Base-by-base conservation (phyloP, 1,140 invertebrate genomes). In the Globodera rostochiensis region DNA sequence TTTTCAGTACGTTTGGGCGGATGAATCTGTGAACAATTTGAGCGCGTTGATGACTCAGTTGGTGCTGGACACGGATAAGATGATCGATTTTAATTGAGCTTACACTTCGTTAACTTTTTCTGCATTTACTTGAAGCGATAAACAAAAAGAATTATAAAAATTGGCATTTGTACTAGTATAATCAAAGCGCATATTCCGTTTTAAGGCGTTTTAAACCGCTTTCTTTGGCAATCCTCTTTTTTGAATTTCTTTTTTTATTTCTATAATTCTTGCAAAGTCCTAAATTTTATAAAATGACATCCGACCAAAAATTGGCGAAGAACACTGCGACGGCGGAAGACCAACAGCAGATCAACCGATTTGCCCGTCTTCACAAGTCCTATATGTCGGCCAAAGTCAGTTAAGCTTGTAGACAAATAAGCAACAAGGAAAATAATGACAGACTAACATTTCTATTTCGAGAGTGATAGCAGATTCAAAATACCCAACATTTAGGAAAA, bases 341-440 rank as follows among this genome's bases (percentile, higher is more conserved):
- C 78, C 82, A 83, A 67, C 74, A 78, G 46, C 73, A 84, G 73
- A 83, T 83, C 53, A 83, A 83, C 70, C 64, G 60, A 79, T 83
- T 84, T 83, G 82, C 82, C 13, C 70, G 82, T 7, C n/a, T 84
- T 21, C 83, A 83, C 47, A 84, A 84, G 47, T 8, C 36, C 50
- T 84, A 70, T 67, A n/a, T 70, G 45, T 83, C 67, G 49, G 60
- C 82, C 47, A 83, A 83, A 73, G 82, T 83, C 2, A 49, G 49
- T 74, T 60, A 4, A 46, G 25, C 25, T 77, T 21, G 36, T 64
- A 77, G 25, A 3, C 7, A 66, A 57, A 36, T 46, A 53, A 67
- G 25, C 36, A 50, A 75, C 11, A 53, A 53, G 49, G 36, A 11
- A 25, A 25, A 8, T 76, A 49, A 49, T 76, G 13, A 3, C 60